Evolutionary conservation across 30 jellyfish, hydroid and myxozoan genomes (phyloP).

Genomic region (Aurelia coerulea): DNA sequence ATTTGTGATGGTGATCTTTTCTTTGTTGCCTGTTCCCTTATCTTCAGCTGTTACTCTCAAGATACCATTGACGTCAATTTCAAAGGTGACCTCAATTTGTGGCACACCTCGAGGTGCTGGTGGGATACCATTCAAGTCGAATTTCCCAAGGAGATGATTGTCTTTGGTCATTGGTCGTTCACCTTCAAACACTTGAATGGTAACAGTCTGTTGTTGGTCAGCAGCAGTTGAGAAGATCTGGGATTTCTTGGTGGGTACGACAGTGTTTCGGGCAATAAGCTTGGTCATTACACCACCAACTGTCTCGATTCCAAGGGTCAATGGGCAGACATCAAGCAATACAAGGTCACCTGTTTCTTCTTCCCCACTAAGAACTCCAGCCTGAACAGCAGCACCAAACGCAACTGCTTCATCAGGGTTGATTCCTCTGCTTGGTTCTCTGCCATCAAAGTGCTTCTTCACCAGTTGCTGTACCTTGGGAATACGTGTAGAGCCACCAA

Average conservation of each 20-base stretch:
- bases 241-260: slow-evolving; percentile 99
- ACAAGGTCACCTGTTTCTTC: slow-evolving; percentile 99
- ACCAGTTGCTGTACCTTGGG: slow-evolving; percentile 96
- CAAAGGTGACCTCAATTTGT: slow-evolving; percentile 99
- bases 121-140: slow-evolving; percentile 95
- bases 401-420: slow-evolving; percentile 99
- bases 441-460: slow-evolving; percentile 88
- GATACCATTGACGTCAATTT: slow-evolving; percentile 98
- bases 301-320: slow-evolving; percentile 99
- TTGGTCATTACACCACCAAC: slow-evolving; percentile 99
- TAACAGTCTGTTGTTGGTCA: slow-evolving; percentile 98
- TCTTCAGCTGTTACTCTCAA: slow-evolving; percentile 99
- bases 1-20: slow-evolving; percentile 98
- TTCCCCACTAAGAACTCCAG: slow-evolving; percentile 99
- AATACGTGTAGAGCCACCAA: slow-evolving; percentile 99
- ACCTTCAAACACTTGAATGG: slow-evolving; percentile 99
- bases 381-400: slow-evolving; percentile 99
- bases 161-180: slow-evolving; percentile 99
- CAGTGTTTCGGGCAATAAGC: slow-evolving; percentile 98
- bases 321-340: slow-evolving; percentile 97
- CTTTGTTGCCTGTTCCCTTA: slow-evolving; percentile 98
- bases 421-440: slow-evolving; percentile 98
- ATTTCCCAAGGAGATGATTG: slow-evolving; percentile 98
- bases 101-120: slow-evolving; percentile 99
- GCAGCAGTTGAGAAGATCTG: slow-evolving; percentile 99